Evolutionary conservation across 2,113 vertebrate species (phyloP).

Genomic region (Grammomys dolichurus): DNA sequence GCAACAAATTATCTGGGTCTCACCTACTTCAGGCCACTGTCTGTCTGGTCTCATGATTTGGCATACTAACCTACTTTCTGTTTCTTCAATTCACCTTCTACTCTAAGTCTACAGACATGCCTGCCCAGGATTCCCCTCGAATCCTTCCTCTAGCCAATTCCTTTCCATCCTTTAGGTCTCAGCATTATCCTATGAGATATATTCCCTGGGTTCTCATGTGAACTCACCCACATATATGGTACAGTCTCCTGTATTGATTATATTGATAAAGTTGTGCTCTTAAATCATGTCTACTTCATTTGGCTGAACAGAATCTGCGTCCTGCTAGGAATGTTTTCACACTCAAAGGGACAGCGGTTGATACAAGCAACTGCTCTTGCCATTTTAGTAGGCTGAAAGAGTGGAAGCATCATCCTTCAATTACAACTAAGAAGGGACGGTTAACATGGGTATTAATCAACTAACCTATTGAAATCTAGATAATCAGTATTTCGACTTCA

Average conservation of each 20-base stretch:
- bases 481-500: constrained; percentile 34
- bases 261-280: background rate
- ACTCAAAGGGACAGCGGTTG: background rate
- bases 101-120: background rate
- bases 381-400: constrained; percentile 33
- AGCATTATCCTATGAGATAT: background rate
- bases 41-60: background rate
- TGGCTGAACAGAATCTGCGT: background rate
- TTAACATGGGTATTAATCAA: background rate
- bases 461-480: background rate
- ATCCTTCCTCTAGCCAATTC: background rate
- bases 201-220: background rate
- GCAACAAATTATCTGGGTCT: background rate
- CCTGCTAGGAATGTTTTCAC: background rate
- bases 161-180: background rate
- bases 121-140: background rate
- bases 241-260: background rate
- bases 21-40: background rate
- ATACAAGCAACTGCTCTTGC: background rate
- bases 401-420: background rate
- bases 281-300: constrained; percentile 23
- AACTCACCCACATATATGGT: background rate
- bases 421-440: constrained; percentile 1
- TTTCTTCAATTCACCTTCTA: background rate
- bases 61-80: background rate